phyloP scores from a whole-genome alignment of 2,888 invertebrate species.

The Anodontia alba region DNA sequence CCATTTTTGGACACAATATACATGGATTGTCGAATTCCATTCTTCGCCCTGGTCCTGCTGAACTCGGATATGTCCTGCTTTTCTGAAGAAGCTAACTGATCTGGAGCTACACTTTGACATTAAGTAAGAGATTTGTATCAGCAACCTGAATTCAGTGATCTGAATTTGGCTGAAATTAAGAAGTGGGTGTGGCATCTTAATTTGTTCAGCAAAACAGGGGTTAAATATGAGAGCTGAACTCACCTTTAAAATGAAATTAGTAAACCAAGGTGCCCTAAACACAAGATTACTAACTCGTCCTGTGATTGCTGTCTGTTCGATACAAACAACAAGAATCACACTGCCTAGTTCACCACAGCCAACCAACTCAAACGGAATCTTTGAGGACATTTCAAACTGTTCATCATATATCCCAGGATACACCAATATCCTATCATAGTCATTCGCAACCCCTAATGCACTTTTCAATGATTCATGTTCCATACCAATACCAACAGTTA shows the following conservation, averaged over 20 bases:
- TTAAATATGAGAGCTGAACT: too few relatives aligned
- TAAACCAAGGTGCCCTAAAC: conserved; percentile 82
- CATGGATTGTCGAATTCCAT: too few relatives aligned
- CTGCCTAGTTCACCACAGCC: conserved; percentile 79
- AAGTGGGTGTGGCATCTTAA: too few relatives aligned
- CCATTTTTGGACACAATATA: too few relatives aligned
- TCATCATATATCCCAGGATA: conserved; percentile 82
- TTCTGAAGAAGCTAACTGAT: too few relatives aligned
- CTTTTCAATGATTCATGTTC: conserved; percentile 75
- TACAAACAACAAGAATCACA: conserved; percentile 78
- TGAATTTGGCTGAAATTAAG: too few relatives aligned
- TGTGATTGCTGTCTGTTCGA: conserved; percentile 77
- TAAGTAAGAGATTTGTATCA: too few relatives aligned
- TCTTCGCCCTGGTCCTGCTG: too few relatives aligned
- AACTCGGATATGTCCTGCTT: too few relatives aligned
- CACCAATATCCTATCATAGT: conserved; percentile 78
- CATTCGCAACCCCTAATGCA: conserved; percentile 76
- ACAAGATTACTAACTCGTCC: conserved; percentile 79
- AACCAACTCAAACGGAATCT: conserved; percentile 81
- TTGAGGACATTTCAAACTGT: conserved; percentile 81
- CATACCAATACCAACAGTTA: conserved; percentile 76
- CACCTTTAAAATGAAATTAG: conserved; percentile 80
- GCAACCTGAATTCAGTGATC: too few relatives aligned
- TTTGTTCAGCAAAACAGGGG: too few relatives aligned
- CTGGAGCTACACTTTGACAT: too few relatives aligned